These are phyloP conservation scores for Podilymbus podiceps DNA, from an alignment of 2,113 vertebrate genomes.

Conservation along the genomic window DNA sequence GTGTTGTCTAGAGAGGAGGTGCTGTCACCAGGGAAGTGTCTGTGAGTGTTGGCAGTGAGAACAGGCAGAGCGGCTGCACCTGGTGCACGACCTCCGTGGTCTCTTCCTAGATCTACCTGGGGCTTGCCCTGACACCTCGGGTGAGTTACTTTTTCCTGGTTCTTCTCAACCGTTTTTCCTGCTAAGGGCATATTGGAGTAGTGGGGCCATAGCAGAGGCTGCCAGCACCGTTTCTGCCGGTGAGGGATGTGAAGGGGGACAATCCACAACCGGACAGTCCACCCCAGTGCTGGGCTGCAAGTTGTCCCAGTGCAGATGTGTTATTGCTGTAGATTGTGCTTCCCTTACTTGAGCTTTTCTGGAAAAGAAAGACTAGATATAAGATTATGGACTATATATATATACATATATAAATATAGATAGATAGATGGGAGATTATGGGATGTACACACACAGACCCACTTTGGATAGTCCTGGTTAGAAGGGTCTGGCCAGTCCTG, in stretches of 20 bases:
- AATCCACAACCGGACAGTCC: not conserved
- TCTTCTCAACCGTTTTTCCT: not conserved
- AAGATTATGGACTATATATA: not conserved
- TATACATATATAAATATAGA: not conserved
- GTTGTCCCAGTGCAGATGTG: not conserved
- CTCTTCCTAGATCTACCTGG: not conserved
- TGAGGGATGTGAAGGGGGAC: not conserved
- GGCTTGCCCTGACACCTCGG: not conserved
- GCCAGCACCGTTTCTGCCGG: rapidly evolving
- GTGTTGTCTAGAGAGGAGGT: not conserved
- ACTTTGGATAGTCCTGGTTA: not conserved
- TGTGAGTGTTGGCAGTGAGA: not conserved
- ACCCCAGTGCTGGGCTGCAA: not conserved
- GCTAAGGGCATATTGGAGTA: not conserved
- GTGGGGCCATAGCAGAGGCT: not conserved
- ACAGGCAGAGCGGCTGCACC: not conserved
- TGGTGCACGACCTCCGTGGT: not conserved
- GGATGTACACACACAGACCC: too few species aligned
- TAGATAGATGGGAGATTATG: not conserved
- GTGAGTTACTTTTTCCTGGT: not conserved
- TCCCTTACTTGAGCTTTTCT: not conserved
- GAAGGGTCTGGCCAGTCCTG: not conserved
- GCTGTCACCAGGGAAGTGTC: not conserved
- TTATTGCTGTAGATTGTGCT: not conserved
- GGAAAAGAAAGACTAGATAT: not conserved